A percentile compares a stretch with the other conserved stretches of the same genome.
Evolutionary conservation across 1,140 invertebrate species (phyloP).

Genomic region (Drosophila prosaltans): DNA sequence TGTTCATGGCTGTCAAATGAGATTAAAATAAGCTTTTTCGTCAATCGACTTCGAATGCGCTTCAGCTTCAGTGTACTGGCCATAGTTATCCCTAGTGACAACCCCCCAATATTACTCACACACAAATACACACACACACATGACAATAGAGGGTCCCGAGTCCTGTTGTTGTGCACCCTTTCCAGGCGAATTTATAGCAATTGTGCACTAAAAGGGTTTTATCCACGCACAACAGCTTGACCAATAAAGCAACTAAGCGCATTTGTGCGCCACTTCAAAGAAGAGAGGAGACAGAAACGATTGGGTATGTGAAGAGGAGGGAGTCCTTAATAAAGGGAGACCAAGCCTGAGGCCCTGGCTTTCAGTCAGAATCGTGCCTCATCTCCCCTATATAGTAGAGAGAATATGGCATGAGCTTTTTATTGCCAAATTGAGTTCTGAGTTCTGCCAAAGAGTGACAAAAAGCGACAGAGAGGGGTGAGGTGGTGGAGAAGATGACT

Average conservation of each 20-base stretch:
- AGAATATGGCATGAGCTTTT: constrained; percentile 62
- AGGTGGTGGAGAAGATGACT: constrained; percentile 3
- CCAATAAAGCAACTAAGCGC: constrained; percentile 82
- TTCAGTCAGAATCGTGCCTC: constrained; percentile 36
- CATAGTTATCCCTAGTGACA: constrained; percentile 60
- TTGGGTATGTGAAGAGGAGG: not conserved
- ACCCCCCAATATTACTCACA: constrained; percentile 8
- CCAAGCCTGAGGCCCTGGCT: not conserved
- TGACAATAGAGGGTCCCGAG: constrained; percentile 13
- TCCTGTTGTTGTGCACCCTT: not conserved
- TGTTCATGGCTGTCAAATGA: constrained; percentile 68
- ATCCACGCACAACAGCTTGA: constrained; percentile 81
- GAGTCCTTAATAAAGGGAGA: constrained; percentile 3
- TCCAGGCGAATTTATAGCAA: constrained; percentile 78
- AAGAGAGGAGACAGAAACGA: not conserved
- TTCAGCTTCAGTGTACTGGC: constrained; percentile 19
- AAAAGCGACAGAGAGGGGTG: constrained; percentile 9
- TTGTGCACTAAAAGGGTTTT: constrained; percentile 82
- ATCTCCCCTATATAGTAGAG: constrained; percentile 24
- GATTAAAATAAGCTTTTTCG: constrained; percentile 81
- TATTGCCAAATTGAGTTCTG: constrained; percentile 81
- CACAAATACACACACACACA: constrained; percentile 15
- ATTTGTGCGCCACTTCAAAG: constrained; percentile 69
- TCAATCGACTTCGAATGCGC: constrained; percentile 71
- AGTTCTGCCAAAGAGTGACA: constrained; percentile 27